These are phyloP conservation scores for Hirtodrosophila alboralis DNA, from an alignment of 2,888 invertebrate species.

Conservation along the genomic window DNA sequence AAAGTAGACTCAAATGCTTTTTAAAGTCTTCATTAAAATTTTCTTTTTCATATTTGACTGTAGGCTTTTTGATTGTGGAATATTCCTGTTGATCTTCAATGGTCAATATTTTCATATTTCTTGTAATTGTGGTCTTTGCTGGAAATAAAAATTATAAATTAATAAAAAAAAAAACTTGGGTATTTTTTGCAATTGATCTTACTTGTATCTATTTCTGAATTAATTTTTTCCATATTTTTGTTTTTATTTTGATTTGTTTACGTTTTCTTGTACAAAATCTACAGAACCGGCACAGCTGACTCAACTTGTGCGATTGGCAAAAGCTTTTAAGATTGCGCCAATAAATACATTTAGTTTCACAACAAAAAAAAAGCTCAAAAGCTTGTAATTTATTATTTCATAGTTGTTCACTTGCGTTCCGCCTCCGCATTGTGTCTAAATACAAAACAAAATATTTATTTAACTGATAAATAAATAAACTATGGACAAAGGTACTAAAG, in stretches of 20 bases:
- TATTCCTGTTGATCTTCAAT: constrained; percentile 25
- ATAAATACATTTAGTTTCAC: constrained; percentile 15
- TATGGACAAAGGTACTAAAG: too few species aligned
- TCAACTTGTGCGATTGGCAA: not conserved
- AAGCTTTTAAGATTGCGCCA: constrained; percentile 9
- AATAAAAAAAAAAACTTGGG: not conserved
- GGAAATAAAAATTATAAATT: not conserved
- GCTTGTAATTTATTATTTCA: too few species aligned
- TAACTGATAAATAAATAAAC: too few species aligned
- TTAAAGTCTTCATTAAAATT: not conserved
- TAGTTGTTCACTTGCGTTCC: not conserved
- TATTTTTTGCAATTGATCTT: not conserved
- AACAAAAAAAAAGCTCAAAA: constrained; percentile 4
- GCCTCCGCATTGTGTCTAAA: too few species aligned
- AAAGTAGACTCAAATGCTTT: constrained; percentile 11
- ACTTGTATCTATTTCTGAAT: constrained; percentile 2
- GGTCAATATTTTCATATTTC: constrained; percentile 15
- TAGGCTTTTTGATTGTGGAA: not conserved
- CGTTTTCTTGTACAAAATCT: not conserved
- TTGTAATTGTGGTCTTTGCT: not conserved
- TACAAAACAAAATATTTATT: too few species aligned
- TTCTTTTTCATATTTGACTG: not conserved
- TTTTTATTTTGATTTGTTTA: not conserved
- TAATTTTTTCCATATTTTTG: constrained; percentile 13
- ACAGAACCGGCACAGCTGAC: constrained; percentile 1